Conservation (phyloP, 2,888 invertebrate species). For the Tenthredo livida region DNA sequence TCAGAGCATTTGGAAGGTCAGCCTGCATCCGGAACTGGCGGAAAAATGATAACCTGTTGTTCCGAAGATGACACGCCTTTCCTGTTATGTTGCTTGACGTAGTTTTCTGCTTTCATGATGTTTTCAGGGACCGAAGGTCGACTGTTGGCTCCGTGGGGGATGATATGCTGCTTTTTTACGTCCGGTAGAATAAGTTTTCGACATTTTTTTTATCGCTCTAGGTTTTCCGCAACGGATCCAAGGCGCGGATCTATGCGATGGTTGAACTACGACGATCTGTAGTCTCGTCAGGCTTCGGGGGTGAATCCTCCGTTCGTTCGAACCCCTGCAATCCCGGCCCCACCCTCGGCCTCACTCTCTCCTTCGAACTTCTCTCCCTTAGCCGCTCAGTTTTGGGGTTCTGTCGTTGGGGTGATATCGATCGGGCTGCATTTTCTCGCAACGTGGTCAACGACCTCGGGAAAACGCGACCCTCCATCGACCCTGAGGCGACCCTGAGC, state of each 20-base stretch:
- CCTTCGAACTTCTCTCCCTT: slow-evolving; percentile 32
- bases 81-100: not conserved
- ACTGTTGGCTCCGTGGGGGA: not conserved
- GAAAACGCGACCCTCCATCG: slow-evolving; percentile 52
- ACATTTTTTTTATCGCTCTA: not conserved
- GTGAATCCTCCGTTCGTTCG: slow-evolving; percentile 8
- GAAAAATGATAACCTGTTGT: not conserved
- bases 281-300: slow-evolving; percentile 32
- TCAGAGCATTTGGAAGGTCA: not conserved
- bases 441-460: slow-evolving; percentile 49
- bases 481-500: slow-evolving; percentile 48
- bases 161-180: not conserved
- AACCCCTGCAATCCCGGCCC: slow-evolving; percentile 31
- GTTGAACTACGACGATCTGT: slow-evolving; percentile 4
- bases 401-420: slow-evolving; percentile 53
- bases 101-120: not conserved
- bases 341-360: slow-evolving; percentile 43
- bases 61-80: not conserved
- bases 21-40: not conserved
- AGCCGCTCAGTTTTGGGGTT: slow-evolving; percentile 41
- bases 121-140: not conserved
- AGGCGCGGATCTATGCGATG: slow-evolving; percentile 5
- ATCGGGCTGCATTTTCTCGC: slow-evolving; percentile 54
- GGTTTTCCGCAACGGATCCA: not conserved
- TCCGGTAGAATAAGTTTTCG: not conserved